These are phyloP conservation scores for Saimiri boliviensis DNA, from an alignment of 2,113 vertebrate species.

Conservation along the genomic window DNA sequence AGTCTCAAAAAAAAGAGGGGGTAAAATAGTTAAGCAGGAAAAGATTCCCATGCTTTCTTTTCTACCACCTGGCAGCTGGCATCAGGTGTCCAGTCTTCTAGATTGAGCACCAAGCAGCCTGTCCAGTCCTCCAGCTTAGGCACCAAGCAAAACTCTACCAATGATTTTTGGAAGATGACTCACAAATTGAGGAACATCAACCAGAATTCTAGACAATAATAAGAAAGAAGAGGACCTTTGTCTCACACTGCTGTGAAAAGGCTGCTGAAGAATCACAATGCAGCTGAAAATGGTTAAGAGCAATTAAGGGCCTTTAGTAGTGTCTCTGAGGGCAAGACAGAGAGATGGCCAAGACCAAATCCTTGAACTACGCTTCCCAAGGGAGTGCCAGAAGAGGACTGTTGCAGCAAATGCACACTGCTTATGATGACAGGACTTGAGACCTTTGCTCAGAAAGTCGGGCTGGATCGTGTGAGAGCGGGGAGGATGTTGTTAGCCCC, in stretches of 20 bases:
- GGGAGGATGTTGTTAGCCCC: background rate
- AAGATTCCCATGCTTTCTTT: background rate
- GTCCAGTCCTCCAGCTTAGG: background rate
- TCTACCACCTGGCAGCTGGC: background rate
- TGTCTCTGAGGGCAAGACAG: background rate
- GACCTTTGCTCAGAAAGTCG: background rate
- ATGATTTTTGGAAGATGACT: background rate
- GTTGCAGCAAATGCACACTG: background rate
- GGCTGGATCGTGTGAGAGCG: background rate
- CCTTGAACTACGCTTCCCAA: background rate
- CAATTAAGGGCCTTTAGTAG: background rate
- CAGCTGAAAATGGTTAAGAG: slow-evolving; percentile 30
- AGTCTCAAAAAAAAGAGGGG: too few species aligned
- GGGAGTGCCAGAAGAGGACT: background rate
- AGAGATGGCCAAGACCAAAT: background rate
- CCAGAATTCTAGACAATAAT: background rate
- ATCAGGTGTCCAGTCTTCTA: background rate
- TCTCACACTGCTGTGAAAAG: background rate
- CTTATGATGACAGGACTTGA: background rate
- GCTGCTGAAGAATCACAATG: background rate
- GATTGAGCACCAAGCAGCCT: background rate
- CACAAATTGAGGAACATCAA: background rate
- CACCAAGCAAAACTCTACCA: background rate
- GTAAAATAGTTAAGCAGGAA: background rate
- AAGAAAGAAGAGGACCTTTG: background rate